Conservation (phyloP, 2,888 invertebrate genomes). For the Pandemis corylana region DNA sequence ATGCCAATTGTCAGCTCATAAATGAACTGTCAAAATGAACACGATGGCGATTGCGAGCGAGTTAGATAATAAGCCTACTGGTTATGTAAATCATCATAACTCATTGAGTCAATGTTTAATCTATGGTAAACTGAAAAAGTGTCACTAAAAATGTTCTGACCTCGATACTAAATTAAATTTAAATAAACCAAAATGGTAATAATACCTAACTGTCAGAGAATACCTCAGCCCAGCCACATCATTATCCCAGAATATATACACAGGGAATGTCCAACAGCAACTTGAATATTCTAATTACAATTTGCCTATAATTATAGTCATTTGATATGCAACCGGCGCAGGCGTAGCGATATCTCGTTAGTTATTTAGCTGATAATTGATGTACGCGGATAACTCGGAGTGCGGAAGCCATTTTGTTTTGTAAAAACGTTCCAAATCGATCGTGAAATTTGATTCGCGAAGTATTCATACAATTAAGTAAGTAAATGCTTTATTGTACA, state of each 20-base stretch:
- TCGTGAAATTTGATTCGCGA: neutral
- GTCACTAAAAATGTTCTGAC: no score
- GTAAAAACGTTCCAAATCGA: neutral
- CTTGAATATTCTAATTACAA: constrained; percentile 16
- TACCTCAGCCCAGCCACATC: neutral
- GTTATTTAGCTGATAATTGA: constrained; percentile 15
- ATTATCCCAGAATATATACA: constrained; percentile 12
- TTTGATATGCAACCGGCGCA: constrained; percentile 2
- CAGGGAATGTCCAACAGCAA: neutral
- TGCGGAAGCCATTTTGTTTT: neutral
- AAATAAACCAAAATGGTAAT: neutral
- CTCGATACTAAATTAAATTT: no score
- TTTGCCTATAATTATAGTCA: constrained; percentile 19
- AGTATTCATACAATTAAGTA: no score
- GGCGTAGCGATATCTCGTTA: constrained; percentile 7
- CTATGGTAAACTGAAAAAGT: no score
- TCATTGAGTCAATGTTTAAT: no score
- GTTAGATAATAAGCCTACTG: no score
- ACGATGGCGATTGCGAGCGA: no score
- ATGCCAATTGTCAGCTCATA: no score
- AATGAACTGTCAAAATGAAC: no score
- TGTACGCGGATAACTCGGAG: neutral
- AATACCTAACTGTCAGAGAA: neutral
- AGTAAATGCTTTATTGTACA: no score
- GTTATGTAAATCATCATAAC: no score